Base-by-base conservation (phyloP, 2,113 vertebrate species). In the Halichoeres trimaculatus region DNA sequence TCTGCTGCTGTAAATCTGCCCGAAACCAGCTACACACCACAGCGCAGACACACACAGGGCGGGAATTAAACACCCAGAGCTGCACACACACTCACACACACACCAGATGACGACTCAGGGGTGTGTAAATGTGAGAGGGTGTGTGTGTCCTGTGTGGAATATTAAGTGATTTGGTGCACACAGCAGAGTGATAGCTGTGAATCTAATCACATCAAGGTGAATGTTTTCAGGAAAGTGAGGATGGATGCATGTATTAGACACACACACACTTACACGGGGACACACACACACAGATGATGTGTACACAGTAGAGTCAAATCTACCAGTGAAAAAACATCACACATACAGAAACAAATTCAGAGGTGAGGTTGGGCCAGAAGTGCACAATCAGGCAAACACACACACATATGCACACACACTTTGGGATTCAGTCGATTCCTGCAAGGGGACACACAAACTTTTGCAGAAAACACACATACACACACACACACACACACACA, bases 1-100 rank as follows among this genome's bases (percentile, higher is more conserved):
- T 53, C 34, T 17, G 23, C 14, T 55, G n/a, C 62, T 55, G 50
- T 41, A 61, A 70, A 81, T 76, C 67, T 34, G 36, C 6, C 0
- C 23, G 22, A 20, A 2, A 52, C 20, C 55, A 9, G n/a, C 34
- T 19, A 55, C 64, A 50, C 40, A 38, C 14, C 2, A 0, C 22
- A 16, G 10, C 45, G 0, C 45, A 40, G 19, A n/a, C 35, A 58
- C 35, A 36, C 24, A 48, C 22, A 43, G 24, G 53, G 54, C 20
- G 55, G 43, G 10, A 62, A 35, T 54, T 48, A 40, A 55, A 61
- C 22, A 60, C n/a, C 20, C 62, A 8, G 13, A 2, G 30, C 48
- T 55, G 30, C 47, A 40, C 53, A 59, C 30, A 26, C 45, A 47
- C 19, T n/a, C n/a, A n/a, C 10, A 59, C 38, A 26, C 45, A 47